Conservation (phyloP, 2,113 vertebrate species). For the Triplophysa dalaica region DNA sequence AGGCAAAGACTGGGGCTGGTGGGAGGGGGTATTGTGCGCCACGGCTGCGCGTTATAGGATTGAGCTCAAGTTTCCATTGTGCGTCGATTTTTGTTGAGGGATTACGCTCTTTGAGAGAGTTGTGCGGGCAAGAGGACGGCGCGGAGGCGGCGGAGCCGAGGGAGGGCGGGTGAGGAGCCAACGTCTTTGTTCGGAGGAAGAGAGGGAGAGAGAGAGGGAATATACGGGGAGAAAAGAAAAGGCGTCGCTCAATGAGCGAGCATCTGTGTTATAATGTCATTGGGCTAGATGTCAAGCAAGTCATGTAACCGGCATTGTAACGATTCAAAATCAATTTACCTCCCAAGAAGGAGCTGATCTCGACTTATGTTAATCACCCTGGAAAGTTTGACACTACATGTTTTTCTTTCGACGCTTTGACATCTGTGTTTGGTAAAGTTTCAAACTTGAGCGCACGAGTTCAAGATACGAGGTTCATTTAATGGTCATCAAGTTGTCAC, state of each 20-base stretch:
- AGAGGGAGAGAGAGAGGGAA: slow-evolving; percentile 44
- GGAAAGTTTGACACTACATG: slow-evolving; percentile 5
- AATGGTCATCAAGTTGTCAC: no score
- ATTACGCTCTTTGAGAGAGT: slow-evolving; percentile 82
- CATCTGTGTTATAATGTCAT: slow-evolving; percentile 37
- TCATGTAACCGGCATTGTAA: slow-evolving; percentile 74
- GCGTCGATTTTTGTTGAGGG: slow-evolving; percentile 77
- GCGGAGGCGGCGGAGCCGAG: slow-evolving; percentile 69
- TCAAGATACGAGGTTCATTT: no score
- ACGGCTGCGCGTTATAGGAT: slow-evolving; percentile 77
- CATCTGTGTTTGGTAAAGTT: background rate
- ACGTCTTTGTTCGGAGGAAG: slow-evolving; percentile 70
- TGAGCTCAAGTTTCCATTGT: slow-evolving; percentile 82
- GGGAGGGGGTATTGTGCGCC: slow-evolving; percentile 74
- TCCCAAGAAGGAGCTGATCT: slow-evolving; percentile 67
- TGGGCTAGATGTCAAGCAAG: slow-evolving; percentile 72
- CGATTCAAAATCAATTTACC: slow-evolving; percentile 78
- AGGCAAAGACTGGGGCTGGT: slow-evolving; percentile 57
- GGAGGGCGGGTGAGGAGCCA: slow-evolving; percentile 51
- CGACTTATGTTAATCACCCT: slow-evolving; percentile 59
- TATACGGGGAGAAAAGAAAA: slow-evolving; percentile 48
- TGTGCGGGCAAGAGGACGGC: slow-evolving; percentile 70
- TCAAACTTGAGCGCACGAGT: no score
- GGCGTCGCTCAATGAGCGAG: slow-evolving; percentile 2
- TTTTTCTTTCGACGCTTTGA: background rate